Percentiles rank a stretch among this genome's conserved stretches.
Conservation (phyloP, 2,113 vertebrate species). For the Melozone crissalis region DNA sequence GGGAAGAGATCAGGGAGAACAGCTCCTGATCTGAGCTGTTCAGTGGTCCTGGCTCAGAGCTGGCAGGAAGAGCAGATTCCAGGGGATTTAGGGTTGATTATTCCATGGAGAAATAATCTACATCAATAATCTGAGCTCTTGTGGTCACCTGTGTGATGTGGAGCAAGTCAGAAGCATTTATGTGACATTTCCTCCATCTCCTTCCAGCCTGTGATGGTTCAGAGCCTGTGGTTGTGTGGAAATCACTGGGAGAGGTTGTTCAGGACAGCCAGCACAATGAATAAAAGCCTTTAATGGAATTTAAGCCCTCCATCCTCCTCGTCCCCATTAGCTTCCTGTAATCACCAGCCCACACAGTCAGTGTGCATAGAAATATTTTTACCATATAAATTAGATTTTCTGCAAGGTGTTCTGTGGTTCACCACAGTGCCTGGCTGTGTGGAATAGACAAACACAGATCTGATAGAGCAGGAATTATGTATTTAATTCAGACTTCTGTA, state of each 20-base stretch:
- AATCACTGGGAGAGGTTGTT: background rate
- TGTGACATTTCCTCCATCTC: background rate
- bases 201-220: background rate
- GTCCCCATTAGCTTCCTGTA: background rate
- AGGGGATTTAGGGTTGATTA: rapidly evolving
- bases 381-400: background rate
- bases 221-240: background rate
- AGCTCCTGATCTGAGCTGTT: background rate
- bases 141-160: background rate
- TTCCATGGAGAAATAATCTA: background rate
- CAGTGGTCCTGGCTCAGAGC: background rate
- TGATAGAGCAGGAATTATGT: constrained; percentile 57
- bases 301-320: background rate
- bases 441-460: constrained; percentile 43
- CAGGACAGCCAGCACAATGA: background rate
- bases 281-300: background rate
- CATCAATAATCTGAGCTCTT: background rate
- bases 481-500: constrained; percentile 67
- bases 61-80: background rate
- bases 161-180: background rate
- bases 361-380: constrained; percentile 19
- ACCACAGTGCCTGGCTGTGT: background rate
- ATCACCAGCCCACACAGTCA: background rate
- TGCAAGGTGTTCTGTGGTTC: background rate
- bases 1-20: background rate